Evolutionary conservation across 1,140 invertebrate species (phyloP), one percentile per base, ranked within the genome.

Genomic region (Heterodera schachtii): DNA sequence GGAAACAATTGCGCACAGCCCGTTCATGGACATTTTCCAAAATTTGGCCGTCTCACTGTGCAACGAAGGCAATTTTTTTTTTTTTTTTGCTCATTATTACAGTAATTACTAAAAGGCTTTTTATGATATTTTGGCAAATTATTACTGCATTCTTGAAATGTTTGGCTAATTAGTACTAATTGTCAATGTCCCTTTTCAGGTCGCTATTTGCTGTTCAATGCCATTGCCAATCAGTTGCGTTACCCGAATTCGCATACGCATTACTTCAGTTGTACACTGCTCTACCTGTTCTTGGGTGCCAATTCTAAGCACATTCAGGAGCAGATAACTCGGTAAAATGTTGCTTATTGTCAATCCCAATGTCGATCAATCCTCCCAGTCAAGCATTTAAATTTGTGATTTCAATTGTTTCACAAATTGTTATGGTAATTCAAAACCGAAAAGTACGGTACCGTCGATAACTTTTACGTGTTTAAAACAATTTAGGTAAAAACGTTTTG

Each of bases 21-120:
- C 96, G 0, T 96, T 98, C 89, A 98, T 98, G 96, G 97, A 99
- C 89, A 98, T 99, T 81, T 99, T 99, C 92, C 96, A 99, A 91
- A 98, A 98, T 92, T 92, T 99, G 82, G 95, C 95, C 19, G 96
- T 98, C 3, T 95, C 97, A 91, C 93, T 99, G 52, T 97, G 99
- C 90, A 98, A 95, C 16, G 97, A 99, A 92, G 97, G 96, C 83
- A 31, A 31, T 31, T 31, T 31, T n/a, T n/a, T n/a, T n/a, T n/a
- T n/a, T n/a, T n/a, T n/a, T 31, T 31, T 31, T 31, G 31, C 31
- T 31, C 31, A 31, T 31, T 31, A 31, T 31, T 31, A 31, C 31
- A 31, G n/a, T n/a, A n/a, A n/a, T n/a, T n/a, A n/a, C n/a, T n/a
- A n/a, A n/a, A n/a, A n/a, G n/a, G n/a, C n/a, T n/a, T n/a, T n/a